Evolutionary conservation across 64 coral and sea anemone species (phyloP).

Genomic region (Porites lutea): DNA sequence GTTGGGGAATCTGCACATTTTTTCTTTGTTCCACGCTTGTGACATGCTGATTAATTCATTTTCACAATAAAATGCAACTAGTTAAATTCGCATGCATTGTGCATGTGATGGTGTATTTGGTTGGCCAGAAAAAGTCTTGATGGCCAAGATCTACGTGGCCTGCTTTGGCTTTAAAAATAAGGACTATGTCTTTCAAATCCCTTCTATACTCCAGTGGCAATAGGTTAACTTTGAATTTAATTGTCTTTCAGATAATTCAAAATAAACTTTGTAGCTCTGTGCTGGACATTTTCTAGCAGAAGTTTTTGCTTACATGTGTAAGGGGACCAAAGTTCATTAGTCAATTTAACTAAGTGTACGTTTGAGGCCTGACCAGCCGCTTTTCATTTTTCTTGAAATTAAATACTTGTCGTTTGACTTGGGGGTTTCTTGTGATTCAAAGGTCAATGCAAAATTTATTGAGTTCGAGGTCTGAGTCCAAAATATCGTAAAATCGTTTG

Average conservation of each 20-base stretch:
- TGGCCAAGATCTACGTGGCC: conserved; percentile 11
- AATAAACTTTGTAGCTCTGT: conserved; percentile 72
- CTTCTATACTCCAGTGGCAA: conserved; percentile 18
- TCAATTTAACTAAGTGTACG: not conserved
- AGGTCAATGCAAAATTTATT: conserved; percentile 5
- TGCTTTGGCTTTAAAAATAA: conserved; percentile 29
- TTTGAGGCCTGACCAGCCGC: not conserved
- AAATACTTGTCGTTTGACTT: conserved; percentile 30
- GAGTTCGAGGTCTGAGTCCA: conserved; percentile 27
- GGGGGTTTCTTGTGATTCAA: conserved; percentile 6
- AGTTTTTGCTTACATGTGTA: conserved; percentile 63
- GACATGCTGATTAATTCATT: not conserved
- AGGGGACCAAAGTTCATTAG: conserved; percentile 59
- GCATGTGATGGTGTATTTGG: not conserved
- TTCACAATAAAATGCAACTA: not conserved
- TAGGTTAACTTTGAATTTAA: not conserved
- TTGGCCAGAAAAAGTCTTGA: not conserved
- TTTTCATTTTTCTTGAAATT: conserved; percentile 8
- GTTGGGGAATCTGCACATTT: too few relatives aligned
- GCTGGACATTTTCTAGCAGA: conserved; percentile 17
- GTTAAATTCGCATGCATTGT: not conserved
- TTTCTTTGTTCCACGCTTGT: too few relatives aligned
- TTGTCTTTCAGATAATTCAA: not conserved
- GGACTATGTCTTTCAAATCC: not conserved
- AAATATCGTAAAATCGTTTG: conserved; percentile 36